A percentile compares a stretch with the other conserved stretches of the same genome.
phyloP scores from a whole-genome alignment of 2,888 invertebrate genomes.

The Anodontia alba region DNA sequence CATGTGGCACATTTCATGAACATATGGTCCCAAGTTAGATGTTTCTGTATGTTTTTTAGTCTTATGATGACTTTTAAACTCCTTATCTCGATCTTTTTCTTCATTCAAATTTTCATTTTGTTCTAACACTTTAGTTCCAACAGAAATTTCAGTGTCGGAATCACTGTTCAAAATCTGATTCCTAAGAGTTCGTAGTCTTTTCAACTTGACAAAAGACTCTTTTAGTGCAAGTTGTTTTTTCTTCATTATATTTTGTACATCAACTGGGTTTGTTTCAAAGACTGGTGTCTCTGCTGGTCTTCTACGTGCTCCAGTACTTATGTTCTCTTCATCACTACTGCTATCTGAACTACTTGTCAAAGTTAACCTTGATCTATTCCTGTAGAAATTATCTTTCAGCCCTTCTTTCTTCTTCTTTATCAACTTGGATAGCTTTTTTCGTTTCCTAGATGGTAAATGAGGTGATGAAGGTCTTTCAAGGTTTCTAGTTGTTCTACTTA shows the following conservation, averaged over 20 bases:
- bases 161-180: slow-evolving; percentile 68
- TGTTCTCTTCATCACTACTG: slow-evolving; percentile 39
- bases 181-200: slow-evolving; percentile 68
- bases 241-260: slow-evolving; percentile 6
- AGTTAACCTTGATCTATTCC: slow-evolving; percentile 44
- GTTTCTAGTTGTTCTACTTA: background rate
- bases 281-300: slow-evolving; percentile 36
- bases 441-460: background rate
- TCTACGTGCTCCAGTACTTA: slow-evolving; percentile 20
- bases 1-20: slow-evolving; percentile 24
- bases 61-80: slow-evolving; percentile 10
- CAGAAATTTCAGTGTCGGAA: slow-evolving; percentile 39
- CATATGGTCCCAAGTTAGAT: slow-evolving; percentile 16
- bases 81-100: slow-evolving; percentile 7
- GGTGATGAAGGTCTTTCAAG: background rate
- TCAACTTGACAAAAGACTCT: slow-evolving; percentile 50
- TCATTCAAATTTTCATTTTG: slow-evolving; percentile 11
- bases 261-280: background rate
- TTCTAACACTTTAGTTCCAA: slow-evolving; percentile 9
- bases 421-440: slow-evolving; percentile 67
- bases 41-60: background rate
- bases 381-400: slow-evolving; percentile 39
- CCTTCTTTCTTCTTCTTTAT: slow-evolving; percentile 73
- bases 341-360: slow-evolving; percentile 41
- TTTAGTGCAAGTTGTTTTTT: slow-evolving; percentile 32